Base-by-base conservation (phyloP, 2,797 vertebrate genomes). In the Galago senegalensis region DNA sequence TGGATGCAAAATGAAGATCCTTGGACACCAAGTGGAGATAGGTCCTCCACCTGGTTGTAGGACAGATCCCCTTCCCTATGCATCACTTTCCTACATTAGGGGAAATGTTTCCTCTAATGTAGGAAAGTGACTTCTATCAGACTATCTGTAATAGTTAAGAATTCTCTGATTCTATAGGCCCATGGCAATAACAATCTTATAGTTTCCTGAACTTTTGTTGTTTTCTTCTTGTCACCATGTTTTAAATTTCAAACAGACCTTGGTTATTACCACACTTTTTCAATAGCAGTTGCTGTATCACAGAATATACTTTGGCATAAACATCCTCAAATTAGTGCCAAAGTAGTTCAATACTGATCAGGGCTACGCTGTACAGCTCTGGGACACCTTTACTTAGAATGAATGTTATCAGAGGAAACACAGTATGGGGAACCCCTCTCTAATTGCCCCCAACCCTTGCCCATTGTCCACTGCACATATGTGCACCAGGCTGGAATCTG, bases 241-340 rank as follows among this genome's bases (percentile, higher is more conserved):
- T 89, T 95, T 34, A 82, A 5, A 46, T 69, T 90, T 87, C 46
- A 85, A 75, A 72, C 43, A 91, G 67, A 73, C 46, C 77, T 88
- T 84, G 77, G 86, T 58, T n/a, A 63, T 20, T 61, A 65, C 13
- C 17, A 87, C 2, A 43, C 10, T 97, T 56, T 77, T 31, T 72
- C 60, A 81, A 27, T 87, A 72, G 83, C 1, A 79, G 84, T 46
- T 60, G 12, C 43, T 85, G 31, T 53, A 20, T 90, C 70, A 63
- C 21, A 84, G 80, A 37, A n/a, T 46, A 80, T 10, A 72, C 31
- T 63, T 86, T n/a, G 87, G 77, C 75, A n/a, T 67, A 89, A 93
- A 75, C 27, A 63, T 63, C 37, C 56, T 89, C 7, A 70, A 81
- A 46, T 70, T 43, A 27, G 75, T 37, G 34, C 58, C 76, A 60